phyloP scores from a whole-genome alignment of 2,113 vertebrate species.

The Corythaeola cristata region DNA sequence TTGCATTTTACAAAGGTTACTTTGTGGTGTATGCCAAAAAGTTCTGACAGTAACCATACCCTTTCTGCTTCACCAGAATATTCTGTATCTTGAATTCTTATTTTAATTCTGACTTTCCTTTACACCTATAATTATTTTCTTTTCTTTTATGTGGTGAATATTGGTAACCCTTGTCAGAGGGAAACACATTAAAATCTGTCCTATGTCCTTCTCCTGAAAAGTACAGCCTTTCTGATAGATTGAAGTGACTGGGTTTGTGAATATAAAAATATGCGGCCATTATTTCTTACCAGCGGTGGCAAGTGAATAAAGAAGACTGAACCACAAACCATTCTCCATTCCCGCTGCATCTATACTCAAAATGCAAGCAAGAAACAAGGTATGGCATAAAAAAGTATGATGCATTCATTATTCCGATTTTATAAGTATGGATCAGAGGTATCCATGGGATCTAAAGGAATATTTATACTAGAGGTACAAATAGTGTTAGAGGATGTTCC shows the following conservation, averaged over 20 bases:
- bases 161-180: neutral
- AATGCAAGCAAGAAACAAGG: neutral
- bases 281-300: neutral
- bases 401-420: neutral
- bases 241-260: neutral
- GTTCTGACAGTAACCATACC: neutral
- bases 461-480: neutral
- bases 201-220: neutral
- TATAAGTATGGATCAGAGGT: neutral
- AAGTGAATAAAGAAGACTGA: neutral
- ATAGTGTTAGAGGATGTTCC: neutral
- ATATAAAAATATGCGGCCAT: neutral
- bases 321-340: neutral
- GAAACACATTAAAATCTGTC: neutral
- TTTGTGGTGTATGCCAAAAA: neutral
- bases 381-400: neutral
- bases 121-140: neutral
- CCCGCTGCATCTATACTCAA: neutral
- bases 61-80: neutral
- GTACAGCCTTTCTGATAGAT: neutral
- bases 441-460: neutral
- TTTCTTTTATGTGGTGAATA: neutral
- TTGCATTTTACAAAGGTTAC: neutral
- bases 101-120: neutral
- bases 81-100: neutral